phyloP scores from a whole-genome alignment of 2,888 invertebrate species.

The Zygaena filipendulae region DNA sequence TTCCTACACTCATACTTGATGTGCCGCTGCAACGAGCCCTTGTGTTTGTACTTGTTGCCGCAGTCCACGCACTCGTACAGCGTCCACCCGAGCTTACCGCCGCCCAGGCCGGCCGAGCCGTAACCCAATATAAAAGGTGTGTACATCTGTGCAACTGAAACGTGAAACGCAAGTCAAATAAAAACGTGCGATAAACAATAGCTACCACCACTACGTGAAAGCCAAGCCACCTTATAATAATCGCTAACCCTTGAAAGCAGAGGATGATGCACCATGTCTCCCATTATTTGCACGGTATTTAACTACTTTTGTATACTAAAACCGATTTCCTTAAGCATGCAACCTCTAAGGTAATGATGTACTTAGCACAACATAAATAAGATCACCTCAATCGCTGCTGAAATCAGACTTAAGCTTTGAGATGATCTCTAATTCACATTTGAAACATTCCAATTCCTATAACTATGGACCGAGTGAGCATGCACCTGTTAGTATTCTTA shows the following conservation, averaged over 20 bases:
- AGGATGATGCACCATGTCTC: slow-evolving; percentile 68
- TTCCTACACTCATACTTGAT: slow-evolving; percentile 80
- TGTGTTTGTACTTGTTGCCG: slow-evolving; percentile 85
- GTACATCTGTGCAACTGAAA: slow-evolving; percentile 69
- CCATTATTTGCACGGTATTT: slow-evolving; percentile 49
- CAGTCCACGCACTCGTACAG: slow-evolving; percentile 75
- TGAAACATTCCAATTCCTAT: too few relatives aligned
- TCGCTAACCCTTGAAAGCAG: slow-evolving; percentile 50
- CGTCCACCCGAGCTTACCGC: slow-evolving; percentile 57
- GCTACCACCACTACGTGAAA: slow-evolving; percentile 48
- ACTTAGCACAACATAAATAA: too few relatives aligned
- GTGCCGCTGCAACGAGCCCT: slow-evolving; percentile 81
- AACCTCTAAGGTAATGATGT: slow-evolving; percentile 26
- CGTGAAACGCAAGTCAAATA: slow-evolving; percentile 61
- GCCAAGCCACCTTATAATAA: slow-evolving; percentile 47
- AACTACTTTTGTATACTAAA: slow-evolving; percentile 28
- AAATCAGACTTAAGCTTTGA: too few relatives aligned
- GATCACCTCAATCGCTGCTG: too few relatives aligned
- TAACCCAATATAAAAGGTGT: slow-evolving; percentile 67
- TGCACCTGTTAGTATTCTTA: too few relatives aligned
- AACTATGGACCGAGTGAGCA: too few relatives aligned
- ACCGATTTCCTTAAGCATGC: slow-evolving; percentile 32
- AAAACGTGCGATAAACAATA: slow-evolving; percentile 52
- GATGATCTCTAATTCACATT: too few relatives aligned
- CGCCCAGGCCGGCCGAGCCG: slow-evolving; percentile 51